phyloP scores from a whole-genome alignment of 1,140 invertebrate genomes.

The Chionoecetes opilio region DNA sequence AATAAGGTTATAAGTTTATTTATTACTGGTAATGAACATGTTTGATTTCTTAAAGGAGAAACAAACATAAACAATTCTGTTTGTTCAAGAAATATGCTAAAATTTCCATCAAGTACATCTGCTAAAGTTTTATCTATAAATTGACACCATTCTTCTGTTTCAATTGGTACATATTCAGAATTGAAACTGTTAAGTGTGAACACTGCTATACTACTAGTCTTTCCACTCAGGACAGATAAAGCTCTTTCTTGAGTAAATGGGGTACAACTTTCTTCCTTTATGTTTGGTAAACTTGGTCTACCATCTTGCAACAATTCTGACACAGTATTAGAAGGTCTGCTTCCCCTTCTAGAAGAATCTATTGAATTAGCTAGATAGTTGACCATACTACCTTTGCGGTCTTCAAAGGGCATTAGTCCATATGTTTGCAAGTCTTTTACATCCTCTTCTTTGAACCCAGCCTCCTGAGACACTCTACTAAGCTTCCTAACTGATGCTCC shows the following conservation, averaged over 20 bases:
- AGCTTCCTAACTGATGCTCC: slow-evolving; percentile 76
- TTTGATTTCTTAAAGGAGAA: slow-evolving; percentile 82
- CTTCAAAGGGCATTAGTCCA: slow-evolving; percentile 66
- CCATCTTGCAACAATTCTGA: slow-evolving; percentile 68
- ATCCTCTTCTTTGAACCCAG: slow-evolving; percentile 77
- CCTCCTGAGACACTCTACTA: slow-evolving; percentile 72
- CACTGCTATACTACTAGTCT: slow-evolving; percentile 80
- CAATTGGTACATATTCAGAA: slow-evolving; percentile 86
- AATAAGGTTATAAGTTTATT: slow-evolving; percentile 82
- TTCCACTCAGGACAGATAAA: slow-evolving; percentile 69
- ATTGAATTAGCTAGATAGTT: slow-evolving; percentile 77
- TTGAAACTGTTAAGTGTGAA: slow-evolving; percentile 81
- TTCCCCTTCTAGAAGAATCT: slow-evolving; percentile 76
- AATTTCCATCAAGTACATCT: slow-evolving; percentile 81
- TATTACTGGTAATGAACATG: slow-evolving; percentile 81
- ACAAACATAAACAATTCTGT: slow-evolving; percentile 82
- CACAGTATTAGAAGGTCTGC: slow-evolving; percentile 74
- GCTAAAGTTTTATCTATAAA: slow-evolving; percentile 85
- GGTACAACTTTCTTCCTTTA: slow-evolving; percentile 78
- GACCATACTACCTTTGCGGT: slow-evolving; percentile 77
- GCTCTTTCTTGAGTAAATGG: slow-evolving; percentile 71
- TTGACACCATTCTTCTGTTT: slow-evolving; percentile 93
- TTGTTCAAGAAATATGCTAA: slow-evolving; percentile 75
- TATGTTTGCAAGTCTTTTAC: slow-evolving; percentile 70
- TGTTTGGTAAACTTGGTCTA: slow-evolving; percentile 77